Conservation (phyloP, 2,888 invertebrate genomes). For the Amblyjoppa proteus region DNA sequence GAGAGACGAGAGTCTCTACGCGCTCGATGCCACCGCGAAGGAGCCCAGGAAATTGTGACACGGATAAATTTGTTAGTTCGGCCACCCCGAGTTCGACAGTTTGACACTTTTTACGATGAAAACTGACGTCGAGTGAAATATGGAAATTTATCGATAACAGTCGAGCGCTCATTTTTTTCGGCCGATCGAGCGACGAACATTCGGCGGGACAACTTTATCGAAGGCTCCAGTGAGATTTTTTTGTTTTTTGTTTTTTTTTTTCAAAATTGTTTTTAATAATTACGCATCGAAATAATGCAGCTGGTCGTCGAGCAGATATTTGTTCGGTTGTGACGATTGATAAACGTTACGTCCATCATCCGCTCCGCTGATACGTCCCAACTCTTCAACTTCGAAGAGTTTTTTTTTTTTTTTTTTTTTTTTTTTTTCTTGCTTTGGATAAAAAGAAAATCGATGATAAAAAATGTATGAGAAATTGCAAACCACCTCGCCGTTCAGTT, state of each 20-base stretch:
- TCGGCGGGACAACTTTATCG: not conserved
- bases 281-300: not conserved
- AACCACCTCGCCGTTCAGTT: no score
- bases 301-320: no score
- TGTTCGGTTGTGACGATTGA: no score
- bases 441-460: no score
- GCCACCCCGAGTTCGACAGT: not conserved
- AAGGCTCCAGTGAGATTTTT: not conserved
- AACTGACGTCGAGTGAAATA: not conserved
- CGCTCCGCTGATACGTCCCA: no score
- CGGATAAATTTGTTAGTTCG: slow-evolving; percentile 4
- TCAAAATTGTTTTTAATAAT: not conserved
- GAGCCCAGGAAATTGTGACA: slow-evolving; percentile 5
- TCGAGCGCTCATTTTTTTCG: no score
- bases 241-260: no score
- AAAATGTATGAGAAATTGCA: no score
- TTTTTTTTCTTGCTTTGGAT: no score
- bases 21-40: slow-evolving; percentile 24
- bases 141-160: not conserved
- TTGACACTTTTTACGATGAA: not conserved
- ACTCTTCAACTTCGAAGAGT: no score
- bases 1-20: slow-evolving; percentile 43
- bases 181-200: not conserved
- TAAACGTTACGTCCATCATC: no score
- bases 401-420: no score